Evolutionary conservation across 2,113 vertebrate species (phyloP).

Genomic region (Thalassoma bifasciatum): DNA sequence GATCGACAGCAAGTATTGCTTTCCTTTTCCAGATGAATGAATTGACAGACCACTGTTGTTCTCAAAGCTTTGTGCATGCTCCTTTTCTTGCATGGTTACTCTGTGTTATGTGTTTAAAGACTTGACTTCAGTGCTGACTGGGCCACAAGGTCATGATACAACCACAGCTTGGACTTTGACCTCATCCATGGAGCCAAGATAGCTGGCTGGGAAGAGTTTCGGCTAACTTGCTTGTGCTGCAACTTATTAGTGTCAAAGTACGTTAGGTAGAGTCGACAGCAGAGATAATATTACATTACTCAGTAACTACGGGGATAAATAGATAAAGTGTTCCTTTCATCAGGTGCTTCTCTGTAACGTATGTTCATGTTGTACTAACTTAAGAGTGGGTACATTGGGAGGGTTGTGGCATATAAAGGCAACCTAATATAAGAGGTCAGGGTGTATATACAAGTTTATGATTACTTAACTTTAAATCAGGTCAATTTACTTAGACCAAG

Average conservation of each 20-base stretch:
- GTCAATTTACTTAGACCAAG: slow-evolving; percentile 7
- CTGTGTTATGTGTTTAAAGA: background rate
- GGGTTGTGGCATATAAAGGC: background rate
- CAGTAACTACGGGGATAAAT: slow-evolving; percentile 27
- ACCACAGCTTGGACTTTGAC: slow-evolving; percentile 53
- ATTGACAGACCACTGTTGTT: background rate
- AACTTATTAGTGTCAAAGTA: slow-evolving; percentile 60
- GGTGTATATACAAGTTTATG: background rate
- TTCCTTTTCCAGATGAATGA: background rate
- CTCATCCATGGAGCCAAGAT: slow-evolving; percentile 28
- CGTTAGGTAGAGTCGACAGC: slow-evolving; percentile 35
- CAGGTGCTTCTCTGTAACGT: slow-evolving; percentile 15
- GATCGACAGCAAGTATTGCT: background rate
- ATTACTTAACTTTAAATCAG: slow-evolving; percentile 29
- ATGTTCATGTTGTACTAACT: slow-evolving; percentile 4
- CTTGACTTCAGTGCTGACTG: slow-evolving; percentile 11
- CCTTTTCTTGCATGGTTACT: background rate
- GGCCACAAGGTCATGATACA: slow-evolving; percentile 6
- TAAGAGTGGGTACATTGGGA: background rate
- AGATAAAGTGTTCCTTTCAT: slow-evolving; percentile 38
- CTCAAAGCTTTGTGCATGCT: background rate
- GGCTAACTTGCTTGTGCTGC: slow-evolving; percentile 4
- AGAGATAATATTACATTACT: slow-evolving; percentile 17
- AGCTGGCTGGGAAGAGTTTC: slow-evolving; percentile 13
- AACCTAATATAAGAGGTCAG: slow-evolving; percentile 17